Conservation (phyloP, 37 sponge, comb jelly and placozoan species). For the Eunapius fragilis region DNA sequence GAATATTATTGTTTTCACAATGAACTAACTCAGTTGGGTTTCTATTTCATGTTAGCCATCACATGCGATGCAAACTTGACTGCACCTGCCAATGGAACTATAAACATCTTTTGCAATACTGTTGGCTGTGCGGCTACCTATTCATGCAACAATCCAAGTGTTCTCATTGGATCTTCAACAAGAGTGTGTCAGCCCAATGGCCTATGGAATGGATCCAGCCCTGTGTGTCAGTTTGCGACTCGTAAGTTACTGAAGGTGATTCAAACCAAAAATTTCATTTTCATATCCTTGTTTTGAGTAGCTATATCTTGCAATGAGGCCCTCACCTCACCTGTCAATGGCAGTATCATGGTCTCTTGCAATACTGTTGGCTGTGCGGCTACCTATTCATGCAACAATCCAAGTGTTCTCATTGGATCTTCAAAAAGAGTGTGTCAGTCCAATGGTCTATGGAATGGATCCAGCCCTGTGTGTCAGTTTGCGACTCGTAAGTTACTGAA, state of each 20-base stretch:
- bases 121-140: constrained; percentile 34
- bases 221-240: too few relatives aligned
- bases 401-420: constrained; percentile 50
- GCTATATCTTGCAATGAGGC: too few relatives aligned
- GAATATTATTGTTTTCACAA: neutral
- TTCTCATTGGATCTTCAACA: neutral
- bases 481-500: too few relatives aligned
- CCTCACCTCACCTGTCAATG: constrained; percentile 35
- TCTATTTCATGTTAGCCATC: neutral
- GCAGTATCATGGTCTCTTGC: constrained; percentile 1
- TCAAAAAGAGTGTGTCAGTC: constrained; percentile 34
- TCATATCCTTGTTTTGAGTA: too few relatives aligned
- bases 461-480: constrained; percentile 5
- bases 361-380: constrained; percentile 26
- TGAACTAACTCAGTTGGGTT: neutral
- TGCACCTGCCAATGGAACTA: constrained; percentile 35
- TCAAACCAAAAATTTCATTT: too few relatives aligned
- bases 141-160: neutral
- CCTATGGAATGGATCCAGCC: too few relatives aligned
- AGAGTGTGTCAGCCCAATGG: too few relatives aligned
- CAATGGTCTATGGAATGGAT: constrained; percentile 60
- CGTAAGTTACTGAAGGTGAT: too few relatives aligned
- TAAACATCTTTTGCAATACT: constrained; percentile 7
- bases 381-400: constrained; percentile 54
- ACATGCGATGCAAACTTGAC: constrained; percentile 16